Conservation (phyloP, 2,888 invertebrate species). For the Pardosa pseudoannulata region DNA sequence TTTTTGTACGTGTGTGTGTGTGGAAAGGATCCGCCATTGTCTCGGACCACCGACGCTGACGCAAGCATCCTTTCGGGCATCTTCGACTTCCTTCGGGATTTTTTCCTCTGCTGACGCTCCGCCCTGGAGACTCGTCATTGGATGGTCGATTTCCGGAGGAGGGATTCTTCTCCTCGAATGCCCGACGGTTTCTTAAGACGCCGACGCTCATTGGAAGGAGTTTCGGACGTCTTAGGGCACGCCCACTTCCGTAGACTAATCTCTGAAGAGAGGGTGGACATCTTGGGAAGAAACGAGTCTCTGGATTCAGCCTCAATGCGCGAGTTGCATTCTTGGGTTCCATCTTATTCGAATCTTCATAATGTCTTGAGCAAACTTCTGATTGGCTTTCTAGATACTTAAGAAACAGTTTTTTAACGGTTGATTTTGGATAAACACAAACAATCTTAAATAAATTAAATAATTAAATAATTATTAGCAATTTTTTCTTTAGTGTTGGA, state of each 20-base stretch:
- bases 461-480: no score
- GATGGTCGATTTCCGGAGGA: not conserved
- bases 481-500: no score
- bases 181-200: not conserved
- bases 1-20: not conserved
- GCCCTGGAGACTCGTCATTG: not conserved
- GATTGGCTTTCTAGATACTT: no score
- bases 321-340: no score
- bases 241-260: not conserved
- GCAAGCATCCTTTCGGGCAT: conserved; percentile 11
- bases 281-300: not conserved
- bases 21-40: conserved; percentile 7
- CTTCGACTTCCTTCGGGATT: conserved; percentile 4
- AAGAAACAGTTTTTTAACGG: no score
- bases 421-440: no score
- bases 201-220: not conserved
- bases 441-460: no score
- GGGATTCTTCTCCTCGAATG: conserved; percentile 56
- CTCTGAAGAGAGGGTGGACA: not conserved
- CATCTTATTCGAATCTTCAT: no score
- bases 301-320: no score
- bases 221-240: not conserved
- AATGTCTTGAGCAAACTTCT: no score
- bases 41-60: conserved; percentile 2
- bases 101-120: not conserved